Percentiles rank a stretch among this genome's conserved stretches.
These are phyloP conservation scores for Butorides virescens DNA, from an alignment of 2,113 vertebrate genomes.

Conservation along the genomic window DNA sequence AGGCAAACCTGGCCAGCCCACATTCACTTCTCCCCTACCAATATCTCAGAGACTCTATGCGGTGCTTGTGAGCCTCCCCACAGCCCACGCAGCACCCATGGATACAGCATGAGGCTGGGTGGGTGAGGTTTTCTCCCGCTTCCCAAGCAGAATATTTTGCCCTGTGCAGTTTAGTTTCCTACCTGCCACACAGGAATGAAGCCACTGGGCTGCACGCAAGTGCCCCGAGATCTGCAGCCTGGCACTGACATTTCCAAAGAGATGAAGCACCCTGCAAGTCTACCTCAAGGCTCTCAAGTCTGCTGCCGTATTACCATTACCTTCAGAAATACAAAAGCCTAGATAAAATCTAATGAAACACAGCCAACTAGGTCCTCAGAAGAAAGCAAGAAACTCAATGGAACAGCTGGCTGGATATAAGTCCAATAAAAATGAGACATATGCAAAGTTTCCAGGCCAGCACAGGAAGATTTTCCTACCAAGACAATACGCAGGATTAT, in stretches of 20 bases:
- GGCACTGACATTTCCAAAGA: background rate
- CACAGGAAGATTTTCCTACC: background rate
- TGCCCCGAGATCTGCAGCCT: background rate
- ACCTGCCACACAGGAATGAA: background rate
- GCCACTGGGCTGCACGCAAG: rapidly evolving
- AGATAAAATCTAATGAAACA: background rate
- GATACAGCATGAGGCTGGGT: background rate
- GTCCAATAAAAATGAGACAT: background rate
- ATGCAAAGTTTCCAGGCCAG: background rate
- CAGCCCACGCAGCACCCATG: background rate
- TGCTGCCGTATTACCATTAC: background rate
- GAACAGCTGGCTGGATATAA: constrained; percentile 12
- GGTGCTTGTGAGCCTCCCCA: background rate
- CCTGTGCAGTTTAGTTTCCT: background rate
- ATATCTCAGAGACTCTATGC: background rate
- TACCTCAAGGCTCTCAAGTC: background rate
- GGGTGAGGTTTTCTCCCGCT: background rate
- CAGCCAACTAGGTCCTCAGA: background rate
- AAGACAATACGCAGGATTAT: background rate
- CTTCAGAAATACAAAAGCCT: background rate
- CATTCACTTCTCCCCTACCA: background rate
- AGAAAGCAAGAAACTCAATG: background rate
- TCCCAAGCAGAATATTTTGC: background rate
- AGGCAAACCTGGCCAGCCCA: background rate
- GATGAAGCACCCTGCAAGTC: background rate